Percentiles rank a stretch among this genome's conserved stretches.
phyloP scores from a whole-genome alignment of 2,797 vertebrate genomes.

The Sebastiscus tertius region DNA sequence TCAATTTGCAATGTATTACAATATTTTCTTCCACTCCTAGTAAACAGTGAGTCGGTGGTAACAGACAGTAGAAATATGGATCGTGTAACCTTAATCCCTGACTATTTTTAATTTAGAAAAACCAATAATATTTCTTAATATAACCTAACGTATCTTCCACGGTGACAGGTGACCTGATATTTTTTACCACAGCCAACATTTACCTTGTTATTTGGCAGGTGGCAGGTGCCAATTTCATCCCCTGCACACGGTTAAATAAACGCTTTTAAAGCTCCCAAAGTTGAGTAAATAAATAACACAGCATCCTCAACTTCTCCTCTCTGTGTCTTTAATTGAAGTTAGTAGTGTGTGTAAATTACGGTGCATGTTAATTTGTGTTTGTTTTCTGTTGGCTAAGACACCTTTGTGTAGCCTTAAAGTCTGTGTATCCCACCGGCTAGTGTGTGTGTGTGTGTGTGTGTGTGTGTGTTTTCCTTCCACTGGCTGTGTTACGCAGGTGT shows the following conservation, averaged over 20 bases:
- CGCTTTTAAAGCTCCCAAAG: neutral
- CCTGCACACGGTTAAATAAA: neutral
- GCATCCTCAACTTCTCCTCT: neutral
- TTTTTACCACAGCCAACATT: no score
- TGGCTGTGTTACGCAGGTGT: conserved; percentile 31
- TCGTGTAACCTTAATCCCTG: no score
- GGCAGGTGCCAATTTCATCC: no score
- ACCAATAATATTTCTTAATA: no score
- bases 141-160: no score
- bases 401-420: conserved; percentile 10
- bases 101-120: no score
- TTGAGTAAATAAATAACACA: neutral
- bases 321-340: neutral
- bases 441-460: conserved; percentile 10
- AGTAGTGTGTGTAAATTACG: neutral
- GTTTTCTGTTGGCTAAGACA: conserved; percentile 12
- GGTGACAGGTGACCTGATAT: no score
- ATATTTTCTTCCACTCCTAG: no score
- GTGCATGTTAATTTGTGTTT: conserved; percentile 5
- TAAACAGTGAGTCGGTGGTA: no score
- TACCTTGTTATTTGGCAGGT: no score
- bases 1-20: no score
- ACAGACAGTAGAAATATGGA: no score
- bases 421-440: conserved; percentile 29
- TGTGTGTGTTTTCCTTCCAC: neutral